phyloP scores from a whole-genome alignment of 2,888 invertebrate genomes.

The Prenolepis imparis region DNA sequence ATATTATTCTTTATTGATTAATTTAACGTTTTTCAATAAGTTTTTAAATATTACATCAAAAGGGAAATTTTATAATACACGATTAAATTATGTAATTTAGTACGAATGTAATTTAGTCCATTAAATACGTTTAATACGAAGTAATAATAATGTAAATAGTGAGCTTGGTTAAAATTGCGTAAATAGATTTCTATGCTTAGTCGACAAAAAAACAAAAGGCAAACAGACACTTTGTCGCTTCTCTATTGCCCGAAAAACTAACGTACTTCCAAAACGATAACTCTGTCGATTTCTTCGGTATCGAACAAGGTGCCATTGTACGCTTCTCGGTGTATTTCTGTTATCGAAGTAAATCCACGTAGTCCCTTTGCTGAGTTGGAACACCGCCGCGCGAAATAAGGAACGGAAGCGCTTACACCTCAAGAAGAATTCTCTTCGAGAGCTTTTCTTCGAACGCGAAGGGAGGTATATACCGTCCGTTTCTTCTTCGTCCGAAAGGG shows the following conservation, averaged over 20 bases:
- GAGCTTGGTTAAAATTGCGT: not conserved
- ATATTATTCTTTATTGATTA: not conserved
- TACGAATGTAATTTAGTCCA: not conserved
- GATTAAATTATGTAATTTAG: not conserved
- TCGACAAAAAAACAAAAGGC: conserved; percentile 54
- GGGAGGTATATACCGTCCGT: conserved; percentile 47
- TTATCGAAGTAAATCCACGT: conserved; percentile 77
- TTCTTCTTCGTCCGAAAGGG: conserved; percentile 69
- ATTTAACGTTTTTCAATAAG: not conserved
- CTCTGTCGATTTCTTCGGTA: conserved; percentile 35
- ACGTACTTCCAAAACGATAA: conserved; percentile 24
- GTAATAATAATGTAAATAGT: not conserved
- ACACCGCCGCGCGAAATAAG: conserved; percentile 71
- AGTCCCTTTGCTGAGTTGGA: conserved; percentile 67
- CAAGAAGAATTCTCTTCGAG: conserved; percentile 72
- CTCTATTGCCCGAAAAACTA: conserved; percentile 12
- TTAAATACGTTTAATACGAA: not conserved
- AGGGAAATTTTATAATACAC: not conserved
- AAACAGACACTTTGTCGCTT: conserved; percentile 15
- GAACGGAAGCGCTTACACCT: conserved; percentile 73
- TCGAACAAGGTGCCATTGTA: conserved; percentile 61
- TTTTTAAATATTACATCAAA: not conserved
- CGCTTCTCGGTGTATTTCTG: conserved; percentile 72
- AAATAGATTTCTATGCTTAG: conserved; percentile 29
- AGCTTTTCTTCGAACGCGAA: conserved; percentile 61